Conservation (phyloP, 2,888 invertebrate genomes). For the Volucella bombylans region DNA sequence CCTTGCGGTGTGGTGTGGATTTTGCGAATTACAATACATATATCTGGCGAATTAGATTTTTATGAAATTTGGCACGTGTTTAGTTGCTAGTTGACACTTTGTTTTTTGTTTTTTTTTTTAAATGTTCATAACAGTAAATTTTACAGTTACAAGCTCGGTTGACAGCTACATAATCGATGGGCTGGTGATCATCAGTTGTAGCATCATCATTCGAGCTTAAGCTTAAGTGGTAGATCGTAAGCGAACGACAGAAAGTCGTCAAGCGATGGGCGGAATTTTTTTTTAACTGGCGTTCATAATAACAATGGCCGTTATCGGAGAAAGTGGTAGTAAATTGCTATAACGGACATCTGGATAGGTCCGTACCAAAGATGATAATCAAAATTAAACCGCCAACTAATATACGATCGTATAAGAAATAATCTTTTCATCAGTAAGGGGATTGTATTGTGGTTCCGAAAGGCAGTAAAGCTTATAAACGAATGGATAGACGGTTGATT, state of each 20-base stretch:
- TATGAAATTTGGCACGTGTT: constrained; percentile 68
- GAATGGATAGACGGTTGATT: too few species aligned
- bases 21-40: constrained; percentile 36
- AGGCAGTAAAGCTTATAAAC: too few species aligned
- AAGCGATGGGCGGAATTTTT: background rate
- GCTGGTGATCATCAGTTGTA: background rate
- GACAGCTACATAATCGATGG: background rate
- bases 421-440: too few species aligned
- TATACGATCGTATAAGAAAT: too few species aligned
- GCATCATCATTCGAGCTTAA: background rate
- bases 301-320: constrained; percentile 41
- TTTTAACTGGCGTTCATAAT: too few species aligned
- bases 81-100: constrained; percentile 41
- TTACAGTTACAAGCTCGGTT: constrained; percentile 35
- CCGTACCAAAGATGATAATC: too few species aligned
- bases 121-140: constrained; percentile 1
- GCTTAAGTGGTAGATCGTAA: background rate
- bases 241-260: background rate
- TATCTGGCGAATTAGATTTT: background rate
- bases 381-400: too few species aligned
- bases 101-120: constrained; percentile 7
- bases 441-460: too few species aligned
- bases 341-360: background rate
- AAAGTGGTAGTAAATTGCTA: constrained; percentile 32
- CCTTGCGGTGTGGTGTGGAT: constrained; percentile 57